Percentiles rank a stretch among this genome's conserved stretches.
phyloP scores from a whole-genome alignment of 1,140 invertebrate species.

The Drosophila neocordata region DNA sequence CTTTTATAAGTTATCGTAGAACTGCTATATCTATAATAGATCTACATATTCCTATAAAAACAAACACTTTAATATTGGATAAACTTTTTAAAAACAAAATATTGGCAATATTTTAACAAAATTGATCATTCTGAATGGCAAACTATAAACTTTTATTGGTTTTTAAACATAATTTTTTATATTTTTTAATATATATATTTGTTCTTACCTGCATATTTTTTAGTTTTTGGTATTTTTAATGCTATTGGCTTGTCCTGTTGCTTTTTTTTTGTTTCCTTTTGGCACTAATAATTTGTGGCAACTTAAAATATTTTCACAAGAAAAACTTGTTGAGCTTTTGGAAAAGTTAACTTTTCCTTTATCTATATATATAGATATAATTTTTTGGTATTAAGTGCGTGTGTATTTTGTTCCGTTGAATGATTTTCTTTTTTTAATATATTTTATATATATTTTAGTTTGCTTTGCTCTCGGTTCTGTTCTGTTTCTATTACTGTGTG shows the following conservation, averaged over 20 bases:
- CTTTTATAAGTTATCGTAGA: no score
- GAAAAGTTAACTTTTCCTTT: constrained; percentile 10
- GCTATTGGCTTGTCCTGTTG: constrained; percentile 20
- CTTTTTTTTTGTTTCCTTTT: background rate
- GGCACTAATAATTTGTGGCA: background rate
- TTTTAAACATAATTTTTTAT: no score
- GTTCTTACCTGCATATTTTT: constrained; percentile 42
- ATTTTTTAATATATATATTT: background rate
- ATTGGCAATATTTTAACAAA: no score
- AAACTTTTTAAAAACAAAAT: no score
- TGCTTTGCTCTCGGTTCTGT: constrained; percentile 29
- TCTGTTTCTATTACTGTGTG: constrained; percentile 59
- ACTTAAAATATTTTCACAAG: constrained; percentile 26
- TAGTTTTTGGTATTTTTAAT: background rate
- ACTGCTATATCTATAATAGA: no score
- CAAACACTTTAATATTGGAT: no score
- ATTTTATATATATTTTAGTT: background rate
- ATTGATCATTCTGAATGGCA: no score
- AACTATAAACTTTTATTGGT: no score
- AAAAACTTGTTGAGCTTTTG: constrained; percentile 35
- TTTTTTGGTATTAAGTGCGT: background rate
- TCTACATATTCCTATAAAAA: no score
- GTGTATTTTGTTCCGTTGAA: no score
- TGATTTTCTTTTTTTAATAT: background rate
- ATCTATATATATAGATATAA: background rate